phyloP scores from a whole-genome alignment of 1,140 invertebrate genomes.

The Lucilia sericata region DNA sequence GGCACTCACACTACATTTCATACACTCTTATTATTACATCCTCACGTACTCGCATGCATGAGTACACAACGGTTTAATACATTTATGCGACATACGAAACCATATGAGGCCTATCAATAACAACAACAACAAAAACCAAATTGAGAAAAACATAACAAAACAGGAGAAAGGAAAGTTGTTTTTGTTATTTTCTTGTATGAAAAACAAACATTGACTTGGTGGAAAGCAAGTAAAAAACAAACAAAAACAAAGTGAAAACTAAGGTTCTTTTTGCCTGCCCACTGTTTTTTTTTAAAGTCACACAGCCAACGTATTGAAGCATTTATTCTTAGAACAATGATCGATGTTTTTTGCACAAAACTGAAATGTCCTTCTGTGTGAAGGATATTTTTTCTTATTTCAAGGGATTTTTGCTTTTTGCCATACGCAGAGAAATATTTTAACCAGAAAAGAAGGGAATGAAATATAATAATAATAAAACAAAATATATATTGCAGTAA shows the following conservation, averaged over 20 bases:
- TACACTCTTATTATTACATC: neutral
- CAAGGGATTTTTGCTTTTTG: neutral
- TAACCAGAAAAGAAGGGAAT: neutral
- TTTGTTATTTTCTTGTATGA: neutral
- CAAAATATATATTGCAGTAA: neutral
- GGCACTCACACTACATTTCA: neutral
- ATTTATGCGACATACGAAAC: neutral
- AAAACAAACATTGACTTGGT: neutral
- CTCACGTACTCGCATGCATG: neutral
- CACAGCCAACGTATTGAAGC: neutral
- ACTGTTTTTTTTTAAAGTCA: neutral
- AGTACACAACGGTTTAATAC: neutral
- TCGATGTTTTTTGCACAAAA: neutral
- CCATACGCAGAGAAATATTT: neutral
- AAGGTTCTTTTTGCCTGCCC: neutral
- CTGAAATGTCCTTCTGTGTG: neutral
- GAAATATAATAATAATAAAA: neutral
- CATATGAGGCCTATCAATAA: constrained; percentile 6
- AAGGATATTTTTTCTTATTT: neutral
- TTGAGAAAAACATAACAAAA: neutral
- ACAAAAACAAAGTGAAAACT: neutral
- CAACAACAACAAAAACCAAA: neutral
- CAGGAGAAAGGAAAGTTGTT: neutral
- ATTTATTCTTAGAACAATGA: constrained; percentile 13
- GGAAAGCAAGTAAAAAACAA: neutral